These are phyloP conservation scores for Prolemur simus DNA, from an alignment of 2,113 vertebrate species.

Conservation along the genomic window DNA sequence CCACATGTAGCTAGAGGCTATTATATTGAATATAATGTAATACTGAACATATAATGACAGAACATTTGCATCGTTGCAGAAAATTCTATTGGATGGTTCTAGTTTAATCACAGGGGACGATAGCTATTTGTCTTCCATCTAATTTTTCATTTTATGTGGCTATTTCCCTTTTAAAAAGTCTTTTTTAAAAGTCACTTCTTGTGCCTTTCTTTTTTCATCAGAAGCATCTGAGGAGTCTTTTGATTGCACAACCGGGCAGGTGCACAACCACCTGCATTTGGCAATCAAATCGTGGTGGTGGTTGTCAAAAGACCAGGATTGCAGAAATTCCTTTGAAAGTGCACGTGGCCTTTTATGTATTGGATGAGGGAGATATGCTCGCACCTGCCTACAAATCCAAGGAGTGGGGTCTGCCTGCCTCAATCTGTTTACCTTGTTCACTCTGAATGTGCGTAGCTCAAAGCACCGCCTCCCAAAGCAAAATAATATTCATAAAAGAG, in stretches of 20 bases:
- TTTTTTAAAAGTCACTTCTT: background rate
- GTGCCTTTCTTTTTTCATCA: background rate
- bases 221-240: slow-evolving; percentile 45
- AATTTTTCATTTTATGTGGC: background rate
- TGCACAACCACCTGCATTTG: slow-evolving; percentile 41
- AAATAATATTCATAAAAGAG: background rate
- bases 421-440: background rate
- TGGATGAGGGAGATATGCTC: background rate
- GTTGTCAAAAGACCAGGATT: slow-evolving; percentile 29
- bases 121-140: background rate
- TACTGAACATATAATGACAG: no score
- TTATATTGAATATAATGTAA: no score
- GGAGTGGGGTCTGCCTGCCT: background rate
- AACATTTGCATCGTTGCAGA: background rate
- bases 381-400: slow-evolving; percentile 32
- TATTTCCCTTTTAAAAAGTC: background rate
- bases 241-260: background rate
- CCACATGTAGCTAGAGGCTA: background rate
- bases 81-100: background rate
- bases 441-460: background rate
- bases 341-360: background rate
- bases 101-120: background rate
- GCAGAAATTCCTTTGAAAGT: slow-evolving; percentile 61
- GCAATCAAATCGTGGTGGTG: background rate
- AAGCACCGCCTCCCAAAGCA: background rate